Conservation (phyloP, 2,888 invertebrate species). For the Dasypogon diadema region DNA sequence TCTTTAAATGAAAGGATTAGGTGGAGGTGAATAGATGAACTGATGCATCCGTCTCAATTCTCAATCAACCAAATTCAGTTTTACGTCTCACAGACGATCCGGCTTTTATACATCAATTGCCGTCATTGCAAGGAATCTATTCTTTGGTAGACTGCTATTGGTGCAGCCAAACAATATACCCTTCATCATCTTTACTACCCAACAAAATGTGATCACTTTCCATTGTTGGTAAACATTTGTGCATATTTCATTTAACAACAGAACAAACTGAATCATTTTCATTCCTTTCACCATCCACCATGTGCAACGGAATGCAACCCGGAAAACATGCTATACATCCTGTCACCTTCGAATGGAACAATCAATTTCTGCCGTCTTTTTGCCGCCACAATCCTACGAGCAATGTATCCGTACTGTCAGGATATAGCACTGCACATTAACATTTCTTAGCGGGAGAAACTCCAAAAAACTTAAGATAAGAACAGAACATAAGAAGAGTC, state of each 20-base stretch:
- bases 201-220: constrained; percentile 10
- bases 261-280: neutral
- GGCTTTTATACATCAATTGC: too few relatives aligned
- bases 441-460: constrained; percentile 17
- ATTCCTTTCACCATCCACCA: neutral
- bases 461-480: constrained; percentile 36
- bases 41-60: too few relatives aligned
- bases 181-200: too few relatives aligned
- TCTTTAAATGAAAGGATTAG: too few relatives aligned
- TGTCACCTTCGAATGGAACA: constrained; percentile 37
- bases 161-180: too few relatives aligned
- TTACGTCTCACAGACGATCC: too few relatives aligned
- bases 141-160: too few relatives aligned
- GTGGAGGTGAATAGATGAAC: too few relatives aligned
- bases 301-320: neutral
- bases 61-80: too few relatives aligned
- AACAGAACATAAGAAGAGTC: too few relatives aligned
- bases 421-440: constrained; percentile 27
- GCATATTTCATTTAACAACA: neutral
- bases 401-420: neutral
- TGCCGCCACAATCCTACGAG: constrained; percentile 1
- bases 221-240: constrained; percentile 36
- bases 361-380: constrained; percentile 37
- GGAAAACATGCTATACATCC: constrained; percentile 5
- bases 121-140: too few relatives aligned